Evolutionary conservation across 2,113 vertebrate species (phyloP).

Genomic region (Eurystomus gularis): DNA sequence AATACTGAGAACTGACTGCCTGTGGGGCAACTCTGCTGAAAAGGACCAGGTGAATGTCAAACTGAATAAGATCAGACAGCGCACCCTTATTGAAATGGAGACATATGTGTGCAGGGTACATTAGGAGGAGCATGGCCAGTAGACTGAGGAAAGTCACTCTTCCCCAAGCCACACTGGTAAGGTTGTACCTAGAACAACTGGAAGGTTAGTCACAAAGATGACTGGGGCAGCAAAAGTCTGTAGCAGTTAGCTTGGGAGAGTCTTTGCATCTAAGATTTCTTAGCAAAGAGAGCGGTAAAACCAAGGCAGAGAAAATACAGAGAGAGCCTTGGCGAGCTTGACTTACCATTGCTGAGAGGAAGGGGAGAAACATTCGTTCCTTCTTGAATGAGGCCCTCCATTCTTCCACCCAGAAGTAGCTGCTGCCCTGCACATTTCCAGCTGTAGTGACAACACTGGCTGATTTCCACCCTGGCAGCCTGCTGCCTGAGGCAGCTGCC

Average conservation of each 20-base stretch:
- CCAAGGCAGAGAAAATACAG: not conserved
- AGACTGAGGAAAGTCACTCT: not conserved
- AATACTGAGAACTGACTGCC: not conserved
- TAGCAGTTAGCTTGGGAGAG: not conserved
- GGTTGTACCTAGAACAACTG: not conserved
- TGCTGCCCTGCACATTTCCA: not conserved
- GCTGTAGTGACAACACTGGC: not conserved
- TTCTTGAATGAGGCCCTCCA: not conserved
- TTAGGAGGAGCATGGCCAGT: not conserved
- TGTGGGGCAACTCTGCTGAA: not conserved
- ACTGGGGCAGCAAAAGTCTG: not conserved
- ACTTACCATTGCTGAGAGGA: not conserved
- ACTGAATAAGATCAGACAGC: not conserved
- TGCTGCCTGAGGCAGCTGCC: conserved; percentile 9
- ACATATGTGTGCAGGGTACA: accelerated
- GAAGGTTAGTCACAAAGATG: not conserved
- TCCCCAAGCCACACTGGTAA: not conserved
- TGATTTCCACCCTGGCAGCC: not conserved
- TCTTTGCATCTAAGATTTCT: not conserved
- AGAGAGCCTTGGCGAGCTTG: not conserved
- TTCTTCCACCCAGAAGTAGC: not conserved
- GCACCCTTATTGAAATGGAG: not conserved
- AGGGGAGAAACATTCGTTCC: not conserved
- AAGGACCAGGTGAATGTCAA: not conserved
- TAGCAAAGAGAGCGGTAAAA: not conserved